Evolutionary conservation across 2,113 vertebrate species (phyloP).

Genomic region (Saccopteryx leptura): DNA sequence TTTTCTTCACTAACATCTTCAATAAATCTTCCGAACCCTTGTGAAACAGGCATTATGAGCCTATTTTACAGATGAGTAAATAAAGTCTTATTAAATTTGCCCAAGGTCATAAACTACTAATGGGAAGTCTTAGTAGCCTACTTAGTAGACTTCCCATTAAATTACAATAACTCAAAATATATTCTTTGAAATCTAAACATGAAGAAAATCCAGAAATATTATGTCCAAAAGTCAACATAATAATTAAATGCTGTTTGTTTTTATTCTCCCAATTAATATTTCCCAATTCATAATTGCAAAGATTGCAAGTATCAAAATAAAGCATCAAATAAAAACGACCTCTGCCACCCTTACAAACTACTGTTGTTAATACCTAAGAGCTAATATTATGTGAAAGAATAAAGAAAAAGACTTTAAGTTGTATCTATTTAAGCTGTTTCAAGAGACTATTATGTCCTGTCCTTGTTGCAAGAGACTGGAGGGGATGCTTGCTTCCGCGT

Average conservation of each 20-base stretch:
- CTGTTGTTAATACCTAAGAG: not conserved
- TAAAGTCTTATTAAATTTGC: not conserved
- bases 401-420: not conserved
- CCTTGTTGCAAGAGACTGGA: not conserved
- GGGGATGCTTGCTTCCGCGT: not conserved
- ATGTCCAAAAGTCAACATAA: not conserved
- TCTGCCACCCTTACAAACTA: not conserved
- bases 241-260: not conserved
- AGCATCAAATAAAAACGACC: not conserved
- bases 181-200: not conserved
- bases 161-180: not conserved
- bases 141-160: not conserved
- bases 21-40: not conserved
- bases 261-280: not conserved
- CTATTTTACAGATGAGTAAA: not conserved
- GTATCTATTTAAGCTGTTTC: not conserved
- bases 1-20: not conserved
- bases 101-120: not conserved
- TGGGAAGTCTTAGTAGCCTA: too few species aligned
- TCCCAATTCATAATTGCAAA: not conserved
- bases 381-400: not conserved
- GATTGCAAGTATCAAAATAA: not conserved
- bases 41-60: not conserved
- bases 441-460: too few species aligned
- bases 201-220: not conserved